These are phyloP conservation scores for Trichacis sp. DNA, from an alignment of 2,888 invertebrate genomes.

Conservation along the genomic window DNA sequence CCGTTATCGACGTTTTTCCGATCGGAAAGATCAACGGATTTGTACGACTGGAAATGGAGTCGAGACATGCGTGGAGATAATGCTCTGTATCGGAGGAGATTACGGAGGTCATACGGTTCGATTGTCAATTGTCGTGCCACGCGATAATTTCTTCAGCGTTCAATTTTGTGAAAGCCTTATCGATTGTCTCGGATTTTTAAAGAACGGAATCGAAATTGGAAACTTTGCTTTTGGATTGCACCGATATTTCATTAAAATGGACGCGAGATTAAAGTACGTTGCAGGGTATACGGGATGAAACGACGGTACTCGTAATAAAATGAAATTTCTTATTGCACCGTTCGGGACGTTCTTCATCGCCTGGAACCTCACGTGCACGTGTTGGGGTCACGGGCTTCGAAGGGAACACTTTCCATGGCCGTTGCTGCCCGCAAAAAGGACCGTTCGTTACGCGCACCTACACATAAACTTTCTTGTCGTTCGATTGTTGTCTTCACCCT, in stretches of 20 bases:
- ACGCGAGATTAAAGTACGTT: slow-evolving; percentile 29
- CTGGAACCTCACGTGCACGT: slow-evolving; percentile 20
- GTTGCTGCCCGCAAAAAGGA: slow-evolving; percentile 37
- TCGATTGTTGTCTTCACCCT: slow-evolving; percentile 22
- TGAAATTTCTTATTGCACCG: slow-evolving; percentile 47
- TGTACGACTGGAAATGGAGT: neutral
- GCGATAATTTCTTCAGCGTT: neutral
- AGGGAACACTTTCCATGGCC: slow-evolving; percentile 34
- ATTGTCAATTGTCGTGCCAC: slow-evolving; percentile 6
- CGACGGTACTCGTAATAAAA: slow-evolving; percentile 43
- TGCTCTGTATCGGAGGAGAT: neutral
- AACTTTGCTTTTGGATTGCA: slow-evolving; percentile 21
- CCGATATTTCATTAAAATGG: slow-evolving; percentile 28
- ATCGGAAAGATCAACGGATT: neutral
- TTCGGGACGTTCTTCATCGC: slow-evolving; percentile 42
- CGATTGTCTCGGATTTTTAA: too few relatives aligned
- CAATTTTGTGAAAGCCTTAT: too few relatives aligned
- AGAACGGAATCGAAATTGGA: too few relatives aligned
- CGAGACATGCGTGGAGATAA: slow-evolving; percentile 2
- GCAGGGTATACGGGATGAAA: slow-evolving; percentile 27
- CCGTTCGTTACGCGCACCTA: slow-evolving; percentile 31
- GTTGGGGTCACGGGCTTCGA: slow-evolving; percentile 45
- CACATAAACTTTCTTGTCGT: slow-evolving; percentile 30
- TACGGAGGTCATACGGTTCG: too few relatives aligned
- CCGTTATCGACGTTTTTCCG: neutral